Evolutionary conservation across 2,888 invertebrate species (phyloP).

Genomic region (Plemyria rubiginata): DNA sequence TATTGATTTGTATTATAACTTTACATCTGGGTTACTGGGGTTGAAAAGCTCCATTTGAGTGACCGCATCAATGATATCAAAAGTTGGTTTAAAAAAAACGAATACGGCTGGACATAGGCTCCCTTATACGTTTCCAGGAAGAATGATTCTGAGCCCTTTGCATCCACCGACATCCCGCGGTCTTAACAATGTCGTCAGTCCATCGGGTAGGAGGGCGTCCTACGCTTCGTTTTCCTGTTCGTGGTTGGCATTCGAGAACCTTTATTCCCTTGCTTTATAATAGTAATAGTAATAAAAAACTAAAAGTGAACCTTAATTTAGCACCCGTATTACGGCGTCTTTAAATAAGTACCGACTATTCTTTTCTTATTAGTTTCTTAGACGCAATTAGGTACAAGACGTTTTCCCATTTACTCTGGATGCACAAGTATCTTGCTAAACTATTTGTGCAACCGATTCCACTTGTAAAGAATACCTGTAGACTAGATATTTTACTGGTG

Average conservation of each 20-base stretch:
- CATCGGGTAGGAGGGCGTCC: too few species aligned
- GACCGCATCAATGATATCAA: constrained; percentile 25
- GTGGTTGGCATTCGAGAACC: too few species aligned
- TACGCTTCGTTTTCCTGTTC: too few species aligned
- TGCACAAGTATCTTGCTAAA: constrained; percentile 33
- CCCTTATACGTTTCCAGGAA: too few species aligned
- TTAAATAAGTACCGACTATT: constrained; percentile 32
- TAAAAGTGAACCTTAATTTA: not conserved
- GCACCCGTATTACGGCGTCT: constrained; percentile 10
- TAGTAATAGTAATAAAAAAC: not conserved
- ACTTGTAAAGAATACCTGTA: constrained; percentile 29
- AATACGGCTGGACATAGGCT: too few species aligned
- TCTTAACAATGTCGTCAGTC: too few species aligned
- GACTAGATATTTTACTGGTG: constrained; percentile 14
- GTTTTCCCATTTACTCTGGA: constrained; percentile 44
- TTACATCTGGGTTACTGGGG: constrained; percentile 36
- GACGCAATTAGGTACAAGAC: constrained; percentile 50
- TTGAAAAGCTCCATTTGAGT: constrained; percentile 27
- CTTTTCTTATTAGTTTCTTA: constrained; percentile 48
- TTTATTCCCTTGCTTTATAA: too few species aligned
- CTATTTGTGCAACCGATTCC: constrained; percentile 42
- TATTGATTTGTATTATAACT: constrained; percentile 39
- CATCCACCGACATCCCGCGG: too few species aligned
- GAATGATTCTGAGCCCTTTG: too few species aligned
- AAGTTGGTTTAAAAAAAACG: too few species aligned